Conservation (phyloP, 2,888 invertebrate genomes). For the Thecocarcelia acutangulata region DNA sequence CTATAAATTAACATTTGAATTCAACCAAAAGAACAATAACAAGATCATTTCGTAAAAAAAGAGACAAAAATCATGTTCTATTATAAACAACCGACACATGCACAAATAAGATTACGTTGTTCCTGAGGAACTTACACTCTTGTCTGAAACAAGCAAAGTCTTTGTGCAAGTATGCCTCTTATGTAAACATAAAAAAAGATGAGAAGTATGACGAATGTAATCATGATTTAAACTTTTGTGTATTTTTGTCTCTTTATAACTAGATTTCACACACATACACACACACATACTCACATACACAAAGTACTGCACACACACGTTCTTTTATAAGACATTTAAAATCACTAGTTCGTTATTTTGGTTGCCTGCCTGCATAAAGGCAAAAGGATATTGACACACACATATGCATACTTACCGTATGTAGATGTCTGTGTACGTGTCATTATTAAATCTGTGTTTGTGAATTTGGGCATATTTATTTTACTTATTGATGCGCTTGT, state of each 20-base stretch:
- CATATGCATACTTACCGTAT: background rate
- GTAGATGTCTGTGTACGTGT: background rate
- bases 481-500: slow-evolving; percentile 18
- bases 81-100: background rate
- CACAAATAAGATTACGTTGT: slow-evolving; percentile 23
- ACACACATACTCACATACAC: background rate
- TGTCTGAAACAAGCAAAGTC: background rate
- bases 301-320: background rate
- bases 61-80: background rate
- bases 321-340: slow-evolving; percentile 31
- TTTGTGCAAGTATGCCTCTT: background rate
- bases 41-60: slow-evolving; percentile 43
- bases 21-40: slow-evolving; percentile 25
- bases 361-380: slow-evolving; percentile 24
- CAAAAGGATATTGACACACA: slow-evolving; percentile 45
- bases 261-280: slow-evolving; percentile 17
- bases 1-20: slow-evolving; percentile 30
- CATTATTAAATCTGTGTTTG: background rate
- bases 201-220: slow-evolving; percentile 52
- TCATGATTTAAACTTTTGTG: slow-evolving; percentile 53
- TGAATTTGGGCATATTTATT: background rate
- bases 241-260: slow-evolving; percentile 30
- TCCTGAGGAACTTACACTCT: slow-evolving; percentile 1
- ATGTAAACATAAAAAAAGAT: slow-evolving; percentile 33
- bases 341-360: slow-evolving; percentile 54